These are phyloP conservation scores for Coecobrya sp. DNA, from an alignment of 2,888 invertebrate genomes.

Conservation along the genomic window DNA sequence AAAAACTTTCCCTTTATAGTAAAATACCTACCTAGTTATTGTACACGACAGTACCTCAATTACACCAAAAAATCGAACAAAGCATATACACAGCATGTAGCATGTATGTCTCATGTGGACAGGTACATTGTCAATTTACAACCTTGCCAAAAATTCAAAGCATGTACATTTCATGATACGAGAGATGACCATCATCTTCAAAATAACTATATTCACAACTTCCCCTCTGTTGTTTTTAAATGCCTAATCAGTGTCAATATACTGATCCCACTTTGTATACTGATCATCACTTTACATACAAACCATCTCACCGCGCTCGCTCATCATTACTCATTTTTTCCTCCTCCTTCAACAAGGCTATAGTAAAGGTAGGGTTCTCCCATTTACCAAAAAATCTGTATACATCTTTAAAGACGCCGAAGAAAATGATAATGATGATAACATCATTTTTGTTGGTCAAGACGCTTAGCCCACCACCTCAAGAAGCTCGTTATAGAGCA, in stretches of 20 bases:
- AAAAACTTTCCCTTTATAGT: slow-evolving; percentile 68
- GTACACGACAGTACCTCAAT: too few relatives aligned
- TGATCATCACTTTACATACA: background rate
- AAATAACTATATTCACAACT: background rate
- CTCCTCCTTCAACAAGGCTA: background rate
- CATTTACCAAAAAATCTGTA: slow-evolving; percentile 3
- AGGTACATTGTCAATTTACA: background rate
- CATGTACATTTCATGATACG: too few relatives aligned
- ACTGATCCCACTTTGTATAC: background rate
- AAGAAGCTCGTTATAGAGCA: background rate
- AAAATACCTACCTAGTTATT: background rate
- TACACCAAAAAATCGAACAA: too few relatives aligned
- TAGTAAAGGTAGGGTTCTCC: background rate
- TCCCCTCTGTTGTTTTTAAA: slow-evolving; percentile 34
- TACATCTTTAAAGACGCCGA: too few relatives aligned
- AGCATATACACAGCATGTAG: too few relatives aligned
- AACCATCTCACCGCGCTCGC: background rate
- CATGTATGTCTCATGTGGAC: background rate
- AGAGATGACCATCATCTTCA: background rate
- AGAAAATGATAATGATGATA: background rate
- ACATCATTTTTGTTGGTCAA: background rate
- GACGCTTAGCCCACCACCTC: slow-evolving; percentile 28
- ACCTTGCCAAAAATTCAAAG: slow-evolving; percentile 52
- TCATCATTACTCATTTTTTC: slow-evolving; percentile 56
- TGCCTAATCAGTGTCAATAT: slow-evolving; percentile 54